Base-by-base conservation (phyloP, 2,888 invertebrate genomes). In the Parascotia fuliginaria region DNA sequence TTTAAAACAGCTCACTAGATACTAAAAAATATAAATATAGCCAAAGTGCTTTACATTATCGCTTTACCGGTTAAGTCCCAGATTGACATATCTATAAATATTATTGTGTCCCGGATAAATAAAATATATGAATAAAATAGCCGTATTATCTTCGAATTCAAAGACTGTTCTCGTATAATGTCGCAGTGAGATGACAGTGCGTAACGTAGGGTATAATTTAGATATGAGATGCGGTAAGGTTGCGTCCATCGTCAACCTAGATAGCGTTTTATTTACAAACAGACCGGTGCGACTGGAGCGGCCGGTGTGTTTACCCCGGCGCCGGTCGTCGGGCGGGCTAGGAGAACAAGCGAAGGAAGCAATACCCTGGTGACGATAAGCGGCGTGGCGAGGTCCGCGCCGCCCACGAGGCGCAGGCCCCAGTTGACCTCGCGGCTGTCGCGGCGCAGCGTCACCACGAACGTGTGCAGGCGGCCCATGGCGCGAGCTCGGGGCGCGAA, bases 321-420 rank as follows among this genome's bases (percentile, higher is more conserved):
- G 44, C 52, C 55, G 9, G 6, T 43, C 33, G 39, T 79, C 81
- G 42, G 39, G 38, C 37, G 32, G 46, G 52, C 39, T 12, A 40
- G 43, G 16, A 34, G 29, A 32, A 45, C 33, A 32, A 32, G 37
- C 19, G 34, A 38, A 50, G 62, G 16, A 41, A 62, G 68, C 66
- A 78, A 80, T 95, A 97, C 97, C 95, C 96, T 95, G 65, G 97
- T 97, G 83, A 98, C 95, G 85, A 97, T 95, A 81, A 98, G 94
- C 57, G 97, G 97, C 42, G 96, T 95, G 79, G 96, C 95, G 76
- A 97, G 94, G 93, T 97, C 97, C 64, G 96, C 94, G 71, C 97
- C 97, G 71, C 97, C 97, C 64, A 96, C 96, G 69, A 97, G 93
- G 73, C 97, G 95, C 74, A 97, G 96, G 53, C 97, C 97, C 97